phyloP scores from a whole-genome alignment of 2,797 vertebrate species.

The Myripristis murdjan region DNA sequence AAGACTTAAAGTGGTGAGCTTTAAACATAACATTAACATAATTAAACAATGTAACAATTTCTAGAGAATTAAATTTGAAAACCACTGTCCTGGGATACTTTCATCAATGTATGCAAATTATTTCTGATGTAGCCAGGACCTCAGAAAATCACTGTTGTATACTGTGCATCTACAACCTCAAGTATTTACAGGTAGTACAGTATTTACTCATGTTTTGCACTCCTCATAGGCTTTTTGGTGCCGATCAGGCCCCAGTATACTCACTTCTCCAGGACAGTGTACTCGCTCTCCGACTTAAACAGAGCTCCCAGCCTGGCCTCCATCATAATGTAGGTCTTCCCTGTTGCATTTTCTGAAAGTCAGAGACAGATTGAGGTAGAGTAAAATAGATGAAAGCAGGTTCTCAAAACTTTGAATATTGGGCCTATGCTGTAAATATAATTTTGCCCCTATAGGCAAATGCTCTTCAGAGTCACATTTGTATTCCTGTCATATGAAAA shows the following conservation, averaged over 20 bases:
- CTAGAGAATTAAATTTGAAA: too few species aligned
- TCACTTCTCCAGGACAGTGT: constrained; percentile 94
- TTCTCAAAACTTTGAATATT: constrained; percentile 1
- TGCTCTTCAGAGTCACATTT: background rate
- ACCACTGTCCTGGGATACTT: background rate
- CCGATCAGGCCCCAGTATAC: constrained; percentile 50
- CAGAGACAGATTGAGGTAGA: background rate
- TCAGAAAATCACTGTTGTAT: background rate
- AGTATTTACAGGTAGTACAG: background rate
- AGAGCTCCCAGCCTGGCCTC: constrained; percentile 94
- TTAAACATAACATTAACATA: too few species aligned
- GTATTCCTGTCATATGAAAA: background rate
- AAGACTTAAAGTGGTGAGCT: too few species aligned
- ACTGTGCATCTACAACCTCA: background rate
- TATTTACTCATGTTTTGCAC: constrained; percentile 2
- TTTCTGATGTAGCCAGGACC: too few species aligned
- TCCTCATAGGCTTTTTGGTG: background rate
- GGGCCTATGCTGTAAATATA: background rate
- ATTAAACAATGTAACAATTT: too few species aligned
- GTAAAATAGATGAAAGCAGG: background rate
- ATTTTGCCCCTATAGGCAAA: background rate
- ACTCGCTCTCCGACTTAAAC: constrained; percentile 93
- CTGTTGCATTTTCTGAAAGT: constrained; percentile 87
- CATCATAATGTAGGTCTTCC: constrained; percentile 93
- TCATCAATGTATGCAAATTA: background rate